Evolutionary conservation across 1,140 invertebrate species (phyloP), one percentile per base, ranked within the genome.

Genomic region (Schlechtendalia chinensis): DNA sequence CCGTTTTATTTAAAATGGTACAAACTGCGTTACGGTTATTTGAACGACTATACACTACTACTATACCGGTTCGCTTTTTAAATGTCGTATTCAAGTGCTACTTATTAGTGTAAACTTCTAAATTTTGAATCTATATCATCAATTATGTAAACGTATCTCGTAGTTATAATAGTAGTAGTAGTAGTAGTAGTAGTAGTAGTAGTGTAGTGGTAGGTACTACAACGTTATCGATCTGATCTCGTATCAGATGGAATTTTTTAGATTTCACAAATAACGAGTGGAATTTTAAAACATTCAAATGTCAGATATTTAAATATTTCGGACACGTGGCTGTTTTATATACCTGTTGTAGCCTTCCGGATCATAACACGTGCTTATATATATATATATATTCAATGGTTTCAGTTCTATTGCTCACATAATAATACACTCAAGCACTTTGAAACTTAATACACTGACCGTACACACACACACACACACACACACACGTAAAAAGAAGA

Each of bases 91-190:
- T 14, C 8, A 27, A 39, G 63, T 39, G 63, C 63, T 67, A 67
- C 63, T 67, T 67, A 67, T 67, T 67, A 67, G 32, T 67, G 63
- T 67, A 67, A 45, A 67, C 63, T 67, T 67, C 63, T 67, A n/a
- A 67, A 67, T 67, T 67, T 67, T 12, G 32, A 67, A 67, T 67
- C 32, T 19, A 45, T 67, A 67, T 67, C 32, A 67, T 67, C 63
- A 67, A 22, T 67, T 67, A 67, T 14, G 11, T 11, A n/a, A 22
- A 56, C 54, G 10, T 56, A 39, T 8, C 54, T n/a, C 22, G 54
- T 56, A 56, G 47, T 50, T 8, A 10, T 45, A 45, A 45, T 45
- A 45, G 61, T 29, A 8, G 17, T 39, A 45, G 39, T 45, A 5
- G 39, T 45, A 45, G 10, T 45, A 45, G 61, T 29, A 8, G 17